Base-by-base conservation (phyloP, 2,113 vertebrate genomes). In the Gymnogyps californianus region DNA sequence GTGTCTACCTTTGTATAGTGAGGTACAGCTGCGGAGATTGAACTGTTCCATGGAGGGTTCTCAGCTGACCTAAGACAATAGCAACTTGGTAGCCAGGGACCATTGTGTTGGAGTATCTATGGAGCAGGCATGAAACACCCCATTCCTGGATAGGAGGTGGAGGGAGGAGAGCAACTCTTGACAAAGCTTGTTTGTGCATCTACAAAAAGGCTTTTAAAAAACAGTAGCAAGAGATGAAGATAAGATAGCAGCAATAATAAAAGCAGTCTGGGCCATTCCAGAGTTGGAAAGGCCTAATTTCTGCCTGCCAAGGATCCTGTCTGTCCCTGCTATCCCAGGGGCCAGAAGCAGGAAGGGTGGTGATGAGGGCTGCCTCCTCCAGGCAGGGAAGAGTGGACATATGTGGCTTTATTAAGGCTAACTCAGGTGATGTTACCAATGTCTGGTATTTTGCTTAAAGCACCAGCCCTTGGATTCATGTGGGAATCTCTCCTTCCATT, bases 141-240 rank as follows among this genome's bases (percentile, higher is more conserved):
- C 70, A 0, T 15, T 57, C 77, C 78, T 51, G 52, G 62, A 11
- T 4, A 38, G 52, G 55, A 32, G 79, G 3, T 9, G 36, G 51
- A 75, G 54, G 54, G 59, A 76, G 84, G 80, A 31, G 47, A 91
- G 16, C 34, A 46, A 1, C 70, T 75, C 67, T 5, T 25, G 55
- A 87, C 89, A 93, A 91, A 90, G 89, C 80, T 62, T 8, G 4
- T 62, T 91, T 96, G 80, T 97, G 72, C 86, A 36, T 38, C 74
- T 7, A 67, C 64, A 92, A 77, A 77, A 87, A 87, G 26, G 36
- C 72, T 85, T 71, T 92, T 84, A 20, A 29, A 74, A 59, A 55
- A 16, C 47, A 31, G 66, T 36, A 58, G 86, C 54, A 34, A 81
- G 76, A 89, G 81, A 69, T 89, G 81, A 22, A 71, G 67, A 46